phyloP scores from a whole-genome alignment of 2,888 invertebrate species.

The Acronicta alni region DNA sequence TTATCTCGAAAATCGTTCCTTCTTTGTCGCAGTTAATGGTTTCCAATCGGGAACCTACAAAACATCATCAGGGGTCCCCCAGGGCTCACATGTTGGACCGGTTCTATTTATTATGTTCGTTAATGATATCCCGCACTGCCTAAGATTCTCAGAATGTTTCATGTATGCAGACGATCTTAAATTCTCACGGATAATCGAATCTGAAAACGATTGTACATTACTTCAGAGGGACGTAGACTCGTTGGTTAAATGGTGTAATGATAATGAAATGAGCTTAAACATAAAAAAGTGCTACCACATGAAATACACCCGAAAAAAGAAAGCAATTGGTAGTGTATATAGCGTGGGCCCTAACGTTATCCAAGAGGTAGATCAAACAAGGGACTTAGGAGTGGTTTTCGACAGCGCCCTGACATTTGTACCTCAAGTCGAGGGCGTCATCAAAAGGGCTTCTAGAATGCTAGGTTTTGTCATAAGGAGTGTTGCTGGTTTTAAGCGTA shows the following conservation, averaged over 20 bases:
- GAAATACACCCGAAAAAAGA: conserved; percentile 2
- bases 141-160: conserved; percentile 3
- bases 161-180: background rate
- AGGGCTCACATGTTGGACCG: background rate
- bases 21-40: conserved; percentile 1
- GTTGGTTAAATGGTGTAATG: background rate
- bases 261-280: background rate
- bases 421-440: background rate
- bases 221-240: background rate
- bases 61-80: background rate
- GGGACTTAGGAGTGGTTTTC: background rate
- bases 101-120: background rate
- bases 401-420: background rate
- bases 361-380: background rate
- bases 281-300: conserved; percentile 1
- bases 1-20: background rate
- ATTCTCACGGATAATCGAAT: background rate
- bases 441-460: background rate
- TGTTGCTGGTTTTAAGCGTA: no score
- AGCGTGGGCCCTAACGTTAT: background rate
- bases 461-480: background rate
- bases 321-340: background rate
- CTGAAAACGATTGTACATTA: background rate
- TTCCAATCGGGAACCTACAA: conserved; percentile 3
- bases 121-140: conserved; percentile 1